Percentiles rank a stretch among this genome's conserved stretches.
Conservation (phyloP, 2,797 vertebrate genomes). For the Myoxocephalus aenaeus region DNA sequence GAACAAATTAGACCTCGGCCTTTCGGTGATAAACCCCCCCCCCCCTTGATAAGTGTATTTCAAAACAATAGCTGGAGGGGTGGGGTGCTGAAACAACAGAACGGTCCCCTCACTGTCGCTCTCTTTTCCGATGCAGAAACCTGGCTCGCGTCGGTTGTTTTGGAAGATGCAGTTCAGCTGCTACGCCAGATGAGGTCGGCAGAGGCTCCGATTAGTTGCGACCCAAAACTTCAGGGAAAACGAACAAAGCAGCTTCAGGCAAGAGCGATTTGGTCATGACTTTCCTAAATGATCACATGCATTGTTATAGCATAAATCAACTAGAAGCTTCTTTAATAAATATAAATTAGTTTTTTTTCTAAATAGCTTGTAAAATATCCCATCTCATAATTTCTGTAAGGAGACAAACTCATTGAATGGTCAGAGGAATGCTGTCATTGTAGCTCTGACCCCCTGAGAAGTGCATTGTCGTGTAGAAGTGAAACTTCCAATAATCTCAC, state of each 20-base stretch:
- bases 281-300: conserved; percentile 19
- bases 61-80: conserved; percentile 69
- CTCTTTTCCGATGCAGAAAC: conserved; percentile 24
- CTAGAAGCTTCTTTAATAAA: background rate
- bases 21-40: conserved; percentile 51
- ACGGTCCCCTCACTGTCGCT: conserved; percentile 7
- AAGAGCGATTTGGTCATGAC: conserved; percentile 22
- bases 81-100: conserved; percentile 58
- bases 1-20: conserved; percentile 72
- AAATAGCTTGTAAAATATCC: no score
- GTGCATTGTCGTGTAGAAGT: background rate
- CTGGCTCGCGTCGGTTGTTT: background rate
- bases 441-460: background rate
- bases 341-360: no score
- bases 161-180: conserved; percentile 31
- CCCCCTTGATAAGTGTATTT: conserved; percentile 45
- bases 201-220: conserved; percentile 39
- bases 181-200: conserved; percentile 66
- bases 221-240: background rate
- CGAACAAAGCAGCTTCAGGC: conserved; percentile 1
- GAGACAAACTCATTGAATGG: background rate
- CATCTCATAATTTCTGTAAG: background rate
- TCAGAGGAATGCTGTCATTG: background rate
- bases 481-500: background rate
- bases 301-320: conserved; percentile 26